These are phyloP conservation scores for Yponomeuta cagnagella DNA, from an alignment of 2,888 invertebrate species.

Conservation along the genomic window DNA sequence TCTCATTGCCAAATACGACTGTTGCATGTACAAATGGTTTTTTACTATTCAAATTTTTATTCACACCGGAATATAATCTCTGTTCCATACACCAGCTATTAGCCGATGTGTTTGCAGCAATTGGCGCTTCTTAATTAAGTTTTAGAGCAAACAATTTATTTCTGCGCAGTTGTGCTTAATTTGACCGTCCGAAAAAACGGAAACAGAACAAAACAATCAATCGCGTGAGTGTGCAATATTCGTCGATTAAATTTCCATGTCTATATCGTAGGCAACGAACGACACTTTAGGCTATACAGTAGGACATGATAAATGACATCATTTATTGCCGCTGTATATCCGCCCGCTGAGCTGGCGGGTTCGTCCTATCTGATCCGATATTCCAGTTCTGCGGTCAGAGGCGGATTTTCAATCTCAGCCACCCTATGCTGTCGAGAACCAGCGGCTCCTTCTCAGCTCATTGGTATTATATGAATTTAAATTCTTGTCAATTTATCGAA, in stretches of 20 bases:
- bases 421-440: neutral
- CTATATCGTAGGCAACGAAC: slow-evolving; percentile 5
- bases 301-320: slow-evolving; percentile 17
- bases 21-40: too few species aligned
- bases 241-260: slow-evolving; percentile 16
- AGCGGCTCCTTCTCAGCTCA: neutral
- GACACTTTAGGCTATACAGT: slow-evolving; percentile 1
- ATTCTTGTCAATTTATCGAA: neutral
- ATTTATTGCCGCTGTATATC: slow-evolving; percentile 16
- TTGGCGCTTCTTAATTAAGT: too few species aligned
- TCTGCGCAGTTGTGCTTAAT: neutral
- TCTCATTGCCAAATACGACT: too few species aligned
- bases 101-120: too few species aligned
- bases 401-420: neutral
- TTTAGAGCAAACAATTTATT: neutral
- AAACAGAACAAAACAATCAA: slow-evolving; percentile 10
- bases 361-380: neutral
- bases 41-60: too few species aligned
- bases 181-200: neutral
- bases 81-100: too few species aligned
- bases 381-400: neutral
- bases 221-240: slow-evolving; percentile 16
- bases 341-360: slow-evolving; percentile 4
- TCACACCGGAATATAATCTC: too few species aligned
- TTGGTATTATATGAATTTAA: neutral